Percentiles rank a stretch among this genome's conserved stretches.
These are phyloP conservation scores for Etheostoma nigrum DNA, from an alignment of 2,797 vertebrate genomes.

Conservation along the genomic window DNA sequence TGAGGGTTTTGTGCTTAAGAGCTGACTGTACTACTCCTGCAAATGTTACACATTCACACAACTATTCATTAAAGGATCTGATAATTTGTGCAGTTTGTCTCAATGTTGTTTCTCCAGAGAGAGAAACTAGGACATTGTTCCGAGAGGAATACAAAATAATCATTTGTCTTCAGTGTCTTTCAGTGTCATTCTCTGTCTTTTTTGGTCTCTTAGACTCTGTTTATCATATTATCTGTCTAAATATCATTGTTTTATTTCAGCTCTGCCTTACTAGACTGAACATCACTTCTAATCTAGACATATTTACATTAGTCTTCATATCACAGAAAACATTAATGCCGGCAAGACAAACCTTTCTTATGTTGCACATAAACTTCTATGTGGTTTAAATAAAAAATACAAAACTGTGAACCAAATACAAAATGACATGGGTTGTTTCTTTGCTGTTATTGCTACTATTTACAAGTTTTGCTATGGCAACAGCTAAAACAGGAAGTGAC, in stretches of 20 bases:
- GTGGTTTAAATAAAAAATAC: neutral
- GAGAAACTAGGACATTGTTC: slow-evolving; percentile 62
- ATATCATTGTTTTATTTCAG: neutral
- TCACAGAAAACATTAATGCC: neutral
- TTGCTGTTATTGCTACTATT: neutral
- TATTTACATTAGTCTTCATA: neutral
- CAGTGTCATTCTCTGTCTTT: slow-evolving; percentile 6
- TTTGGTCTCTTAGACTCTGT: neutral
- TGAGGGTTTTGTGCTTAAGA: slow-evolving; percentile 26
- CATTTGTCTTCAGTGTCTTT: slow-evolving; percentile 31
- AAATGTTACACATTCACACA: slow-evolving; percentile 62
- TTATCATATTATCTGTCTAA: neutral
- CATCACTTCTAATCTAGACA: neutral
- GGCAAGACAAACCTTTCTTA: neutral
- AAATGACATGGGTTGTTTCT: neutral
- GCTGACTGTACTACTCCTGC: slow-evolving; percentile 33
- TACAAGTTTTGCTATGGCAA: slow-evolving; percentile 50
- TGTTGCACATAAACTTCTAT: neutral
- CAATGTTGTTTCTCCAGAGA: slow-evolving; percentile 47
- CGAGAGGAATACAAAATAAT: slow-evolving; percentile 36
- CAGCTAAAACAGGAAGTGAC: slow-evolving; percentile 69
- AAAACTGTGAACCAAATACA: neutral
- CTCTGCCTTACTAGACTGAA: neutral
- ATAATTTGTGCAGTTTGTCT: slow-evolving; percentile 37
- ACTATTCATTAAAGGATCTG: slow-evolving; percentile 34